Conservation (phyloP, 2,888 invertebrate species). For the Sympetrum striolatum region DNA sequence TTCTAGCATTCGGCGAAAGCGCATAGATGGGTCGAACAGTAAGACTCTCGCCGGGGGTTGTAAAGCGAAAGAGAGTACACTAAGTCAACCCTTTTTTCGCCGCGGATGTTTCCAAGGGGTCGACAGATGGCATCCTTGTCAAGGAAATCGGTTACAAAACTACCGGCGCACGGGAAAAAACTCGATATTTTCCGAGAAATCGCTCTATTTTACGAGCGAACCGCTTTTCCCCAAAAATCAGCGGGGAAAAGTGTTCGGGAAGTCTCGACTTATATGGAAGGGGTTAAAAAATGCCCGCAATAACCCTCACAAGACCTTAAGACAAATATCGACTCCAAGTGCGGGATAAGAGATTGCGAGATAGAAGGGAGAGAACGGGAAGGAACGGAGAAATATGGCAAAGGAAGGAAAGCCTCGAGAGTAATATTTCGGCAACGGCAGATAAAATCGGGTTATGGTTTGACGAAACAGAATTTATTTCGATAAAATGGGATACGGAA, state of each 20-base stretch:
- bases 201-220: constrained; percentile 11
- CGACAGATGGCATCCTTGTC: constrained; percentile 2
- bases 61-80: neutral
- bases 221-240: neutral
- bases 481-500: neutral
- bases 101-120: neutral
- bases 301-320: constrained; percentile 39
- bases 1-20: no score
- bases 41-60: neutral
- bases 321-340: constrained; percentile 29
- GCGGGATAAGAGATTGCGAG: neutral
- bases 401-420: neutral
- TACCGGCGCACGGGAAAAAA: neutral
- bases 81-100: neutral
- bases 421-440: neutral
- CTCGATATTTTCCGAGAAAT: constrained; percentile 14
- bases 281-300: constrained; percentile 17
- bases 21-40: no score
- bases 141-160: neutral
- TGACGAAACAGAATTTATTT: constrained; percentile 30
- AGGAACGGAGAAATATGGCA: neutral
- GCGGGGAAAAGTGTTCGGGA: neutral
- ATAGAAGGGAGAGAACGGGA: neutral
- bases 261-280: neutral
- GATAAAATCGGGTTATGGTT: constrained; percentile 33